Base-by-base conservation (phyloP, 2,113 vertebrate species). In the Mustela nigripes region DNA sequence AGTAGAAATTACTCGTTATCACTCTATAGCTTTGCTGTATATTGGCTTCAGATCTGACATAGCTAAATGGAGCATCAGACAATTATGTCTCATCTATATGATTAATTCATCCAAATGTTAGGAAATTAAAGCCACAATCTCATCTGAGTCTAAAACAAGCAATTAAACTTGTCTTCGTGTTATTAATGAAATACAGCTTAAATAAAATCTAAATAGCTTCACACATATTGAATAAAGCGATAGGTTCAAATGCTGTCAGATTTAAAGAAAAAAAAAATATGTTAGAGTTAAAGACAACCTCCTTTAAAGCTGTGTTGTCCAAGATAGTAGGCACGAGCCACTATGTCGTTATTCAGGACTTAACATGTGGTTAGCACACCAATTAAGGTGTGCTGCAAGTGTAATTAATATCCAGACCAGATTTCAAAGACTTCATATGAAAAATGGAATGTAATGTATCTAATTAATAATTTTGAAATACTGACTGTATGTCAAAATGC, bases 91-190 rank as follows among this genome's bases (percentile, higher is more conserved):
- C 94, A 86, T 95, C 78, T 94, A 79, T 94, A 93, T 85, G 81
- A 97, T 93, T 97, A 94, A 98, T 79, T 91, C 79, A 96, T 93
- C 78, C 65, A 97, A 97, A 97, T 93, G 76, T 96, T 95, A 94
- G 94, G 60, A 98, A 97, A 97, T 97, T 97, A 97, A 97, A 97
- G 84, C 48, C 91, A 94, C 65, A 93, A 63, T 95, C 81, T 96
- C 85, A 94, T 97, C 88, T 88, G 76, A 97, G 53, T 82, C 71
- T 95, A 98, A 98, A 97, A 97, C 50, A 95, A 95, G 88, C 95
- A 97, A 98, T 97, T 95, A 96, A 94, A 85, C 26, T 94, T 45
- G 50, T 96, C 96, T 96, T 89, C 36, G 10, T 90, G 36, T 94
- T 94, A 92, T 80, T 95, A 97, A 96, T 96, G 90, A 94, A 97